Evolutionary conservation across 2,797 vertebrate species (phyloP).

Genomic region (Falco berigora): DNA sequence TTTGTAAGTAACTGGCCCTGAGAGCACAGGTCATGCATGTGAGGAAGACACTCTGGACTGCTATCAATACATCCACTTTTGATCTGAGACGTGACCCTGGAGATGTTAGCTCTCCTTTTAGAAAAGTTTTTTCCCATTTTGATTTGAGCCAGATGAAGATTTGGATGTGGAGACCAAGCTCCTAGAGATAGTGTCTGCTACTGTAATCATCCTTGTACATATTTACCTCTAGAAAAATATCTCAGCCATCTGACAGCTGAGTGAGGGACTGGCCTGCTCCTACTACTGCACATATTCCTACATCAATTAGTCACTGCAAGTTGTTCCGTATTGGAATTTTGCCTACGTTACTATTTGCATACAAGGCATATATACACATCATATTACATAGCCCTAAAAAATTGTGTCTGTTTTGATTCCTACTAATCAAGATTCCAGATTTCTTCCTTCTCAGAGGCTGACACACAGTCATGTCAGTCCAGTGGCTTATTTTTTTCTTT

Average conservation of each 20-base stretch:
- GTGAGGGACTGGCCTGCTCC: constrained; percentile 1
- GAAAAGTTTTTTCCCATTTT: background rate
- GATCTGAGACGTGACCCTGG: background rate
- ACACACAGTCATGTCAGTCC: background rate
- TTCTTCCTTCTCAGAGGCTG: background rate
- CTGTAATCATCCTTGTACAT: background rate
- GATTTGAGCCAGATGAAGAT: constrained; percentile 3
- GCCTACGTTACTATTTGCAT: constrained; percentile 27
- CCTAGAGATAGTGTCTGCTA: constrained; percentile 40
- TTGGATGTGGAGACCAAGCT: background rate
- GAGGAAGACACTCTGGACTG: background rate
- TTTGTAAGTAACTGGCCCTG: background rate
- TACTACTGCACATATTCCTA: background rate
- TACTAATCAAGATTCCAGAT: background rate
- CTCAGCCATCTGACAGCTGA: constrained; percentile 20
- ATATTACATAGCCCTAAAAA: background rate
- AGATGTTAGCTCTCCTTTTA: background rate
- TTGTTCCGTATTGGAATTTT: constrained; percentile 18
- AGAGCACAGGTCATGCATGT: background rate
- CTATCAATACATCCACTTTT: background rate
- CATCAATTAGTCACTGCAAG: constrained; percentile 1
- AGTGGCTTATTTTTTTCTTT: background rate
- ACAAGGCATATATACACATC: constrained; percentile 22
- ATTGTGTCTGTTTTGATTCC: background rate
- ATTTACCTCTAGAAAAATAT: constrained; percentile 31